These are phyloP conservation scores for Glaucopsyche alexis DNA, from an alignment of 2,888 invertebrate species.

Conservation along the genomic window DNA sequence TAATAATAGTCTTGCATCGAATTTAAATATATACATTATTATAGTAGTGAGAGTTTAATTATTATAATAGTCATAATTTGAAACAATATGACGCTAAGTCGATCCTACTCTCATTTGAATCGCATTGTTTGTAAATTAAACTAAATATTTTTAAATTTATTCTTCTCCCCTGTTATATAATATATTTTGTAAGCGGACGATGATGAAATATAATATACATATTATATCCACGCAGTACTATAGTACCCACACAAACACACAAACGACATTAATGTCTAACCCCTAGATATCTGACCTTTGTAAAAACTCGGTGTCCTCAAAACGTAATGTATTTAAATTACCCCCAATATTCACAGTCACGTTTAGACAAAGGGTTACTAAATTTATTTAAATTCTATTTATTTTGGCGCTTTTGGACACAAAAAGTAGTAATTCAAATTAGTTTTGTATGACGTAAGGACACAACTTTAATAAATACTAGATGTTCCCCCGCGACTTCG, in stretches of 20 bases:
- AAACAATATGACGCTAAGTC: too few species aligned
- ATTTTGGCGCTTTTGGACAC: background rate
- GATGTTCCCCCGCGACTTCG: too few species aligned
- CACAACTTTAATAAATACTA: background rate
- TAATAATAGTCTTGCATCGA: too few species aligned
- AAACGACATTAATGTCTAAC: background rate
- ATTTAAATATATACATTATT: too few species aligned
- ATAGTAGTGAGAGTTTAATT: too few species aligned
- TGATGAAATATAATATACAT: background rate
- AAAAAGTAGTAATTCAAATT: slow-evolving; percentile 10
- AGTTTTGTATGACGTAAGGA: background rate
- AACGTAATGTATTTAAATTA: slow-evolving; percentile 14
- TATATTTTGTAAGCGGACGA: too few species aligned
- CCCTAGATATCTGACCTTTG: background rate
- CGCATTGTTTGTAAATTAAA: too few species aligned
- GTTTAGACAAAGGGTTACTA: slow-evolving; percentile 6
- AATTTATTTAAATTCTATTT: slow-evolving; percentile 16
- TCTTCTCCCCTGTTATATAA: too few species aligned
- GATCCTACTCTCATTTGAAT: too few species aligned
- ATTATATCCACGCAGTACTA: background rate
- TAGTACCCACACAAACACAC: background rate
- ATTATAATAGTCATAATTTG: too few species aligned
- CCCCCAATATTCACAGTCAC: slow-evolving; percentile 10
- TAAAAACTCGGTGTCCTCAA: background rate
- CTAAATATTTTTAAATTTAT: too few species aligned